A percentile compares a stretch with the other conserved stretches of the same genome.
Conservation (phyloP, 2,797 vertebrate species). For the Peromyscus melanophrys region DNA sequence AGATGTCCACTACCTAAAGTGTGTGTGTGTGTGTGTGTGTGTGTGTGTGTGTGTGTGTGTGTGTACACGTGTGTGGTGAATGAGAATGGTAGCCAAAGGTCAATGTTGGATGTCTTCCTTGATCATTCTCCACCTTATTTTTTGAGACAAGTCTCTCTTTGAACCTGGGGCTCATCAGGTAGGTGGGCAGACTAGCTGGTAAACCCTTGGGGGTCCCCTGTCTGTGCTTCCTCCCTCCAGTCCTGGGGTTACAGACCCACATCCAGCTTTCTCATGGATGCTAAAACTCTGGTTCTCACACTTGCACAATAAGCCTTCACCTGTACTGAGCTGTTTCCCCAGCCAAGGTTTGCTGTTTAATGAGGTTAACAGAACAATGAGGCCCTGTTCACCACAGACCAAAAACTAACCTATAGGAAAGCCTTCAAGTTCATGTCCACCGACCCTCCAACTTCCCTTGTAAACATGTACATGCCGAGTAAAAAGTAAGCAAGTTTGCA, state of each 20-base stretch:
- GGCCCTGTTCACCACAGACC: too few relatives aligned
- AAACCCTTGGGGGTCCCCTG: background rate
- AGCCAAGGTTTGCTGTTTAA: background rate
- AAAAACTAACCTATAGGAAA: background rate
- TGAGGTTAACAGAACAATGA: background rate
- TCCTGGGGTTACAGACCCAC: background rate
- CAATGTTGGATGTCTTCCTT: background rate
- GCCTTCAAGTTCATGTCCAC: background rate
- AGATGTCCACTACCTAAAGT: background rate
- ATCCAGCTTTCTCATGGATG: background rate
- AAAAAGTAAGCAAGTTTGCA: background rate
- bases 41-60: background rate
- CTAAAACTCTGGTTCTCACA: background rate
- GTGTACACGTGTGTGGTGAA: background rate
- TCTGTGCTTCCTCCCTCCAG: background rate
- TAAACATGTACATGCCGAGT: fast-evolving
- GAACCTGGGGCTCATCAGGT: background rate
- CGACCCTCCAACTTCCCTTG: background rate
- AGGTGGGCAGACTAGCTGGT: background rate
- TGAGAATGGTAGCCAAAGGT: background rate
- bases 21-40: background rate
- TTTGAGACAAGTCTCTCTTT: background rate
- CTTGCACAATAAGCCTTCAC: background rate
- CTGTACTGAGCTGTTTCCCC: background rate
- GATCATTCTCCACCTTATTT: background rate